phyloP scores from a whole-genome alignment of 2,797 vertebrate species.

The Novumbra hubbsi region DNA sequence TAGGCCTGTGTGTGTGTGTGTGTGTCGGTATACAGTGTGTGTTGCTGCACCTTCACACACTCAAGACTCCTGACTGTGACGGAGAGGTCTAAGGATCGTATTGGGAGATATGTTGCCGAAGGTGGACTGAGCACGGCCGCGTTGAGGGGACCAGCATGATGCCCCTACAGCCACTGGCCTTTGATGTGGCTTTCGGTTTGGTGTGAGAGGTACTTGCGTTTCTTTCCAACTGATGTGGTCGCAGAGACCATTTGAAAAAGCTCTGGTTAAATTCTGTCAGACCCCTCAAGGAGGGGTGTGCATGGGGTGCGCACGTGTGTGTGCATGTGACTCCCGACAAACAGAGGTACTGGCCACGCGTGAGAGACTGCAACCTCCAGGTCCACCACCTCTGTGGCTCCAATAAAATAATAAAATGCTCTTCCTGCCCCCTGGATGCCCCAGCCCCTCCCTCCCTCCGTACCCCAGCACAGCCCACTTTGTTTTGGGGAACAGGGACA shows the following conservation, averaged over 20 bases:
- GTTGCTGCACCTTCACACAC: not conserved
- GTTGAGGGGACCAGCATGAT: constrained; percentile 36
- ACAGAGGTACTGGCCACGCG: constrained; percentile 13
- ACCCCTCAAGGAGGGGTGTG: not conserved
- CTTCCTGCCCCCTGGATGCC: constrained; percentile 51
- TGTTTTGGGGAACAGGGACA: constrained; percentile 59
- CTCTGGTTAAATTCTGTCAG: not conserved
- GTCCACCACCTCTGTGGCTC: constrained; percentile 67
- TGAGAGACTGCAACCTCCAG: constrained; percentile 40
- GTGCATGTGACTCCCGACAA: not conserved
- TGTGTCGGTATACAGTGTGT: not conserved
- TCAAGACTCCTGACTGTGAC: constrained; percentile 4
- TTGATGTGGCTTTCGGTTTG: not conserved
- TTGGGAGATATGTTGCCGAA: not conserved
- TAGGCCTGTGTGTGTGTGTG: not conserved
- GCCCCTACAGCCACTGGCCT: not conserved
- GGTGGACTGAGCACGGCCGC: not conserved
- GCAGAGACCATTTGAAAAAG: not conserved
- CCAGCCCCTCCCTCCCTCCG: too few species aligned
- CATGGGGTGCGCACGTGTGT: not conserved
- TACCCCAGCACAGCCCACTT: constrained; percentile 47
- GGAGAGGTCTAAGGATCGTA: constrained; percentile 7
- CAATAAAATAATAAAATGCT: constrained; percentile 78
- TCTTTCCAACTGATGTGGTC: not conserved
- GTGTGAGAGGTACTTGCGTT: not conserved